phyloP scores from a whole-genome alignment of 2,797 vertebrate genomes.

The Xiphophorus birchmanni region DNA sequence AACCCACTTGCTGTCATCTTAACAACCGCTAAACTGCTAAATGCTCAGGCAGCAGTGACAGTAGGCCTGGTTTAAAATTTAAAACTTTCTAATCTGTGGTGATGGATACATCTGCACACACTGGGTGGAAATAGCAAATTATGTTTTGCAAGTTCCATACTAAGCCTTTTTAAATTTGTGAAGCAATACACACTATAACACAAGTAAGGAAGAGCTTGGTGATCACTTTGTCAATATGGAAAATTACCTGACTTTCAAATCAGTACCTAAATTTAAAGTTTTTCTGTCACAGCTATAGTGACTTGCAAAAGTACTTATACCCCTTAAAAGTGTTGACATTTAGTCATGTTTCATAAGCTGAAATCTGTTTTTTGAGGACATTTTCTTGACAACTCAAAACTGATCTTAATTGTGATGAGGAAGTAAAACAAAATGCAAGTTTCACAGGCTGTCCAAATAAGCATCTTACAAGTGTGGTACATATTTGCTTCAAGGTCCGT shows the following conservation, averaged over 20 bases:
- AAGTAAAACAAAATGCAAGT: not conserved
- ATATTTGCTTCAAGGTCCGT: not conserved
- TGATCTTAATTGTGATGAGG: not conserved
- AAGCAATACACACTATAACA: constrained; percentile 8
- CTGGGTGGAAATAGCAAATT: constrained; percentile 6
- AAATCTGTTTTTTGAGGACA: not conserved
- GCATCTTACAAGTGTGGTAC: not conserved
- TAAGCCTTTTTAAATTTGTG: constrained; percentile 12
- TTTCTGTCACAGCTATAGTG: not conserved
- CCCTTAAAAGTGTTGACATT: not conserved
- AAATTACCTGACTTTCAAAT: constrained; percentile 7
- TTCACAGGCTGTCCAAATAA: not conserved
- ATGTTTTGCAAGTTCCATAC: constrained; percentile 29
- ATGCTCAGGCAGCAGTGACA: constrained; percentile 35
- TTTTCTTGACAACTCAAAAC: not conserved
- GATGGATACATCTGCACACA: constrained; percentile 8
- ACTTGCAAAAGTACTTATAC: not conserved
- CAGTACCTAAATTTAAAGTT: not conserved
- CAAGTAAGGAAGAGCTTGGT: not conserved
- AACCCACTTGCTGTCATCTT: constrained; percentile 50
- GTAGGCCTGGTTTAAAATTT: constrained; percentile 42
- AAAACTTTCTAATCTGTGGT: constrained; percentile 31
- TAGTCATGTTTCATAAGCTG: not conserved
- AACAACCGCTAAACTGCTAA: constrained; percentile 40
- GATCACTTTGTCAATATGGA: not conserved